Conservation (phyloP, 1,140 invertebrate species). For the Ceratoteleas bidentatus region DNA sequence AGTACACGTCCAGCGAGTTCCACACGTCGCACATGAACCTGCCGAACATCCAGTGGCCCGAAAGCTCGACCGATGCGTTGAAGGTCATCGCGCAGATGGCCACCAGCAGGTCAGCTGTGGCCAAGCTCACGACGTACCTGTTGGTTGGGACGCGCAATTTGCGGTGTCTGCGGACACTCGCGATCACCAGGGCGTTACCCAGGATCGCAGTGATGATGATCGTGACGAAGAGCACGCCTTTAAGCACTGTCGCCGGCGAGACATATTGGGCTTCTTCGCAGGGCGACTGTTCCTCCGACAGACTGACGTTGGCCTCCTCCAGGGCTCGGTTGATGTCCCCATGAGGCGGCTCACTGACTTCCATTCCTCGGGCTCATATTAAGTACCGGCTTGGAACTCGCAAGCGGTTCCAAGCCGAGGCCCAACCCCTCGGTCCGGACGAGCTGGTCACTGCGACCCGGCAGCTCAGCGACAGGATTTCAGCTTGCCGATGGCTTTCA, state of each 20-base stretch:
- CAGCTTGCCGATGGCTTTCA: slow-evolving; percentile 55
- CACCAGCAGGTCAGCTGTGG: slow-evolving; percentile 95
- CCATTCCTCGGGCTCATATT: slow-evolving; percentile 70
- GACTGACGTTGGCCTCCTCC: slow-evolving; percentile 40
- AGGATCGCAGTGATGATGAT: slow-evolving; percentile 90
- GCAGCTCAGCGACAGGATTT: slow-evolving; percentile 20
- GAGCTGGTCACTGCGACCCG: slow-evolving; percentile 21
- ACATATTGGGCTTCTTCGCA: slow-evolving; percentile 12
- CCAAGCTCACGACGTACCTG: slow-evolving; percentile 96
- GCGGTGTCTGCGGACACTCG: slow-evolving; percentile 88
- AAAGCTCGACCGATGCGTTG: slow-evolving; percentile 93
- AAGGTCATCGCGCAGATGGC: slow-evolving; percentile 97
- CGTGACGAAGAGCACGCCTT: slow-evolving; percentile 84
- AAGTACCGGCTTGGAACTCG: slow-evolving; percentile 43
- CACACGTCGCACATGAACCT: slow-evolving; percentile 95
- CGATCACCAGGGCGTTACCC: slow-evolving; percentile 90
- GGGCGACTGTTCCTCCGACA: slow-evolving; percentile 15
- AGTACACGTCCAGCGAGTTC: slow-evolving; percentile 97
- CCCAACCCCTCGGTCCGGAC: slow-evolving; percentile 2
- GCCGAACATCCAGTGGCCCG: slow-evolving; percentile 93
- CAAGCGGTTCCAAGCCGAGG: slow-evolving; percentile 45
- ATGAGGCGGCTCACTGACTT: slow-evolving; percentile 70
- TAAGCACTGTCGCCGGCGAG: slow-evolving; percentile 71
- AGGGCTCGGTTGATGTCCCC: slow-evolving; percentile 62
- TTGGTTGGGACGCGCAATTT: slow-evolving; percentile 94